Evolutionary conservation across 2,888 invertebrate species (phyloP).

Genomic region (Tyria jacobaeae): DNA sequence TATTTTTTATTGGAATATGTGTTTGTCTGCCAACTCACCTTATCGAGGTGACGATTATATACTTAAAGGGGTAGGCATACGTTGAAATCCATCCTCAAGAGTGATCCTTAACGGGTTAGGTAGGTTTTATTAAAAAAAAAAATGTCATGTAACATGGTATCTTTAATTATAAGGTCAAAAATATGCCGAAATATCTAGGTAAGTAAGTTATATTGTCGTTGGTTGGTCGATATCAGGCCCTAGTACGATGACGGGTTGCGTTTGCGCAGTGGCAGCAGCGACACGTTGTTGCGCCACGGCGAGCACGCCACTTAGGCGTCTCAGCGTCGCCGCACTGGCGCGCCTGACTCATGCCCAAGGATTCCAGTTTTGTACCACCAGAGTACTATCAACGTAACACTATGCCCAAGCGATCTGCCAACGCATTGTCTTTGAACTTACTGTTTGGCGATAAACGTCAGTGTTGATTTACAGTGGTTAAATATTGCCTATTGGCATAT

Average conservation of each 20-base stretch:
- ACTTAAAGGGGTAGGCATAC: no score
- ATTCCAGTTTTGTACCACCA: constrained; percentile 73
- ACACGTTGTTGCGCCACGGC: constrained; percentile 38
- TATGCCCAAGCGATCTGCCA: constrained; percentile 83
- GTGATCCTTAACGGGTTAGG: no score
- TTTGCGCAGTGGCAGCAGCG: constrained; percentile 8
- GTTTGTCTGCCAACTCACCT: no score
- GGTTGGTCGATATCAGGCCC: neutral
- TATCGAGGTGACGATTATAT: no score
- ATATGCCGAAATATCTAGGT: neutral
- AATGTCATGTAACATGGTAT: no score
- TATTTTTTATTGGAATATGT: no score
- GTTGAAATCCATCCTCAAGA: no score
- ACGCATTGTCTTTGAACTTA: constrained; percentile 84
- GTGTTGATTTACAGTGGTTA: constrained; percentile 70
- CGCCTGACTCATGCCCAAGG: constrained; percentile 79
- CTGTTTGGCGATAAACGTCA: constrained; percentile 77
- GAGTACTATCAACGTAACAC: constrained; percentile 72
- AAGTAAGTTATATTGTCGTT: neutral
- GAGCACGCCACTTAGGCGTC: constrained; percentile 54
- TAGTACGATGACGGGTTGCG: neutral
- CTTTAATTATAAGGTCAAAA: neutral
- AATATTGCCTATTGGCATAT: constrained; percentile 54
- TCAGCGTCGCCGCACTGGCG: constrained; percentile 54
- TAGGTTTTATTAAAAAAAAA: no score